Evolutionary conservation across 2,797 vertebrate genomes (phyloP).

Genomic region (Pangasius sanitwongsei): DNA sequence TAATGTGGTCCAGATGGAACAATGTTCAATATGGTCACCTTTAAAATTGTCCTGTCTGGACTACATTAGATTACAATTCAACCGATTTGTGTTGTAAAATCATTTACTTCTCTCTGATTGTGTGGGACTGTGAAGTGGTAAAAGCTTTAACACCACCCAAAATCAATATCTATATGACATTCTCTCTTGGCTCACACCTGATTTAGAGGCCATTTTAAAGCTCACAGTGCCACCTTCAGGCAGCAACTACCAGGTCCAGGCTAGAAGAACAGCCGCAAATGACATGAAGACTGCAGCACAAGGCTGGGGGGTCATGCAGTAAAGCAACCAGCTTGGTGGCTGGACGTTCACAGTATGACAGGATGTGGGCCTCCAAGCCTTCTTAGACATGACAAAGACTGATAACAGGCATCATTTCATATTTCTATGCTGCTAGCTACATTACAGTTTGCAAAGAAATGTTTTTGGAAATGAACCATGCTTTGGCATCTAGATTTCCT

Average conservation of each 20-base stretch:
- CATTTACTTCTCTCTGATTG: no score
- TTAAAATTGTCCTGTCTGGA: background rate
- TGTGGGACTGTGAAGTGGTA: background rate
- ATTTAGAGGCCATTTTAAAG: background rate
- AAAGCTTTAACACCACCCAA: background rate
- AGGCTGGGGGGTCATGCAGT: no score
- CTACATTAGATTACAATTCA: background rate
- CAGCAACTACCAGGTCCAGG: background rate
- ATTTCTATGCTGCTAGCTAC: background rate
- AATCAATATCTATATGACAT: background rate
- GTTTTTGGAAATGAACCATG: background rate
- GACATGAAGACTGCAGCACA: background rate
- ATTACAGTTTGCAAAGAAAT: background rate
- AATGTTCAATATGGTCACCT: no score
- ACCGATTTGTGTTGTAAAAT: no score
- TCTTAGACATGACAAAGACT: background rate
- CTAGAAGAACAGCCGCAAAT: background rate
- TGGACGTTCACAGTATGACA: background rate
- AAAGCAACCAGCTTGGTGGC: background rate
- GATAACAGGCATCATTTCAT: background rate
- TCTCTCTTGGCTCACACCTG: background rate
- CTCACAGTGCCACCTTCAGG: constrained; percentile 29
- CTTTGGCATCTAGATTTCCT: background rate
- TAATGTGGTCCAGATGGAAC: no score
- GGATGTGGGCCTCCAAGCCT: background rate